Conservation (phyloP, 2,888 invertebrate species). For the Creontiades dilutus region DNA sequence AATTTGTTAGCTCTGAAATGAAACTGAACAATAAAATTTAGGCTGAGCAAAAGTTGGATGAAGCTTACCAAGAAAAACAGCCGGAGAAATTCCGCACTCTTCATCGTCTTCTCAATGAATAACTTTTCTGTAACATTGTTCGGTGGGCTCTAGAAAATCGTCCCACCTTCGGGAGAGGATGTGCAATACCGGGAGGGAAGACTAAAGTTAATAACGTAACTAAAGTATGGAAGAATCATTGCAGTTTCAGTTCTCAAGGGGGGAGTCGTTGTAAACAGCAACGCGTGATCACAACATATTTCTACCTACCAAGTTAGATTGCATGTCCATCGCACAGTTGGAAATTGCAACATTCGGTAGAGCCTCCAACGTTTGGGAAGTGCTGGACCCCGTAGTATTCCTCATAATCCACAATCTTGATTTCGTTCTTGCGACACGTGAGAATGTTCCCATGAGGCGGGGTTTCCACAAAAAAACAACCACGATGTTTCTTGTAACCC, state of each 20-base stretch:
- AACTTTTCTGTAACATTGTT: conserved; percentile 17
- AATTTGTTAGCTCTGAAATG: too few species aligned
- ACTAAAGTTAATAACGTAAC: not conserved
- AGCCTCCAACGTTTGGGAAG: conserved; percentile 39
- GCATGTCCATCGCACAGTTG: not conserved
- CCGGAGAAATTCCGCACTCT: conserved; percentile 38
- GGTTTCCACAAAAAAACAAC: conserved; percentile 43
- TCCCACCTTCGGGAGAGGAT: conserved; percentile 5
- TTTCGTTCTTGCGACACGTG: conserved; percentile 50
- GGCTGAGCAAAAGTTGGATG: not conserved
- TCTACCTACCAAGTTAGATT: conserved; percentile 1
- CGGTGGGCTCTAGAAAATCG: not conserved
- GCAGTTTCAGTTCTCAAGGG: conserved; percentile 45
- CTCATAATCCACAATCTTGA: conserved; percentile 59
- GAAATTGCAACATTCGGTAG: conserved; percentile 54
- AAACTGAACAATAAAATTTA: not conserved
- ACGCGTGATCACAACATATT: conserved; percentile 50
- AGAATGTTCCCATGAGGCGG: conserved; percentile 57
- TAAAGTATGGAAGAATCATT: conserved; percentile 21
- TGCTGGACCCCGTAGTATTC: conserved; percentile 23
- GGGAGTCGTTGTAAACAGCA: conserved; percentile 41
- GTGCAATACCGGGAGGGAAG: conserved; percentile 5
- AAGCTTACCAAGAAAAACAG: conserved; percentile 49
- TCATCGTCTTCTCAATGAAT: conserved; percentile 43
- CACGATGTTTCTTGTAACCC: conserved; percentile 63